Conservation (phyloP, 2,113 vertebrate genomes). For the Ploceus nigricollis region DNA sequence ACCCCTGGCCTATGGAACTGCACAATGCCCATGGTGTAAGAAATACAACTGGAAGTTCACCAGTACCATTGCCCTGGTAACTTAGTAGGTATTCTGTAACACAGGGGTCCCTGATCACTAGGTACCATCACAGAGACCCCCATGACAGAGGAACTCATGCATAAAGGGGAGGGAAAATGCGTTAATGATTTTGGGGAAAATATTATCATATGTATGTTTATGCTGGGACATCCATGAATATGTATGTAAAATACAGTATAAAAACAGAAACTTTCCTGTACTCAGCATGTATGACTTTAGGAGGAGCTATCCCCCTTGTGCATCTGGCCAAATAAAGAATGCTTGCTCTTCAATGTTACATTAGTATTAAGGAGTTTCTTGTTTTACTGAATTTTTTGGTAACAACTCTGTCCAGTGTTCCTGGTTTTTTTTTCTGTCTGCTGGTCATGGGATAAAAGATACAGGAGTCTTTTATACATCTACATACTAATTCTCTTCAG, state of each 20-base stretch:
- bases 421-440: not conserved
- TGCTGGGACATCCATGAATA: not conserved
- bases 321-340: not conserved
- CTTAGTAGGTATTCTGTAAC: not conserved
- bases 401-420: not conserved
- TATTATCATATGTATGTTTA: not conserved
- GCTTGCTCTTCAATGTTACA: not conserved
- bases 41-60: not conserved
- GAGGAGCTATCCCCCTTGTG: not conserved
- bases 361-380: not conserved
- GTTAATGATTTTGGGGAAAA: not conserved
- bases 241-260: not conserved
- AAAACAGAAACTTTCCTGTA: not conserved
- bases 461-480: not conserved
- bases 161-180: not conserved
- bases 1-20: not conserved
- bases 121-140: not conserved
- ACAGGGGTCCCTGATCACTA: not conserved
- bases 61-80: not conserved
- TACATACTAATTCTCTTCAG: not conserved
- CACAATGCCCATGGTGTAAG: not conserved
- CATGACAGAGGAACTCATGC: not conserved
- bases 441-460: not conserved
- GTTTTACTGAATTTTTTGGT: not conserved
- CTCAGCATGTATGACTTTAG: not conserved